phyloP scores from a whole-genome alignment of 1,140 invertebrate genomes.

The Bradysia coprophila region DNA sequence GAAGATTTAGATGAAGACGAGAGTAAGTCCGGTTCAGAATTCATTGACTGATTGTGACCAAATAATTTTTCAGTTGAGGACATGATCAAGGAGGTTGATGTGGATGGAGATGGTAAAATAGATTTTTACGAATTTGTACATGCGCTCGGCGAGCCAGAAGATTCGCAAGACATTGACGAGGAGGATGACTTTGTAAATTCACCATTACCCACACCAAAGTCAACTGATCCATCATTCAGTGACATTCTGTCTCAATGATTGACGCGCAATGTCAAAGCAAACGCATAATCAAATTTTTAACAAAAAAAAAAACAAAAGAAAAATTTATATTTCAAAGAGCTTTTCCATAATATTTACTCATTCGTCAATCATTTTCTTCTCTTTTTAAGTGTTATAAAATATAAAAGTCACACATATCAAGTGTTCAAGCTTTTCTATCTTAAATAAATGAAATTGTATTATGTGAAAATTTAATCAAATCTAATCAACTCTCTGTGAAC shows the following conservation, averaged over 20 bases:
- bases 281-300: no score
- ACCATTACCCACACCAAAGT: conserved; percentile 20
- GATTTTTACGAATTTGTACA: conserved; percentile 80
- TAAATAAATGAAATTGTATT: no score
- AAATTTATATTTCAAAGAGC: no score
- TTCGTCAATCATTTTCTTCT: no score
- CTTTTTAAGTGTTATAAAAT: no score
- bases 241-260: neutral
- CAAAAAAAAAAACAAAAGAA: no score
- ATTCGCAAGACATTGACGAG: conserved; percentile 60
- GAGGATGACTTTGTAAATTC: conserved; percentile 41
- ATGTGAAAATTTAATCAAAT: no score
- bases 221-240: conserved; percentile 9
- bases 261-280: no score
- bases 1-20: conserved; percentile 74
- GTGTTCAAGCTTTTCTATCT: no score
- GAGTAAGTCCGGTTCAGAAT: conserved; percentile 33
- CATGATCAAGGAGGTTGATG: conserved; percentile 84
- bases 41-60: neutral
- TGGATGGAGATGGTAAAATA: conserved; percentile 73
- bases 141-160: conserved; percentile 63
- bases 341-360: no score
- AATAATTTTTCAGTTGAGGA: conserved; percentile 54
- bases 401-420: no score
- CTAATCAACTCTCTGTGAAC: no score